Base-by-base conservation (phyloP, 1,140 invertebrate genomes). In the Ips nitidus region DNA sequence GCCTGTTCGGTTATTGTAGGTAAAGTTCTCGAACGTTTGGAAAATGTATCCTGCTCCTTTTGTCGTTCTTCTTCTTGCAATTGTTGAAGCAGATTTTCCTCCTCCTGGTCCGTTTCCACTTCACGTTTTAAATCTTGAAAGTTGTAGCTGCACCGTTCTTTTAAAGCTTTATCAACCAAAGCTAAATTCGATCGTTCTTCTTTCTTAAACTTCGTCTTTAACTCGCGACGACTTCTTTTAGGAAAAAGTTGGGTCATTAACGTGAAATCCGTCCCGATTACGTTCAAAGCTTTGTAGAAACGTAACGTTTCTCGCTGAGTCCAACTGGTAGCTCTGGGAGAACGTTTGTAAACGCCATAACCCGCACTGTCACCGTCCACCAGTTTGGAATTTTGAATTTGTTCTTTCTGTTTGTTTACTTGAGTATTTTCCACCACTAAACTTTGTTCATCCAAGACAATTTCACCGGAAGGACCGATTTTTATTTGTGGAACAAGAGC, bases 201-300 rank as follows among this genome's bases (percentile, higher is more conserved):
- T 52, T 83, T 83, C 59, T 84, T 85, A 68, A 84, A 85, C 72
- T 87, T 95, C 6, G 91, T 81, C 80, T 97, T 96, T 0, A 97
- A 81, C 77, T 96, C 93, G 52, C 87, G 81, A 2, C 94, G 82
- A 1, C 86, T 88, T 63, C 94, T 84, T 56, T 88, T 86, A 0
- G 90, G 90, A 80, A 96, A 95, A n/a, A 95, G 81, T 58, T 86
- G 85, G 62, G 87, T 83, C 93, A 97, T 96, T 8, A 96, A 78
- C 0, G 91, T 88, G 80, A 97, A 97, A 82, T 97, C 94, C 0
- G 94, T 94, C 0, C 95, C 94, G 61, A 95, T 85, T 6, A 87
- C 89, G 74, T 91, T 93, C 7, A 97, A 82, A n/a, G 93, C 93
- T 76, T 88, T 87, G 80, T 95, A 97, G 80, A 97, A 97, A 71